Percentiles rank a stretch among this genome's conserved stretches.
Conservation (phyloP, 2,797 vertebrate genomes). For the Tachyglossus aculeatus region DNA sequence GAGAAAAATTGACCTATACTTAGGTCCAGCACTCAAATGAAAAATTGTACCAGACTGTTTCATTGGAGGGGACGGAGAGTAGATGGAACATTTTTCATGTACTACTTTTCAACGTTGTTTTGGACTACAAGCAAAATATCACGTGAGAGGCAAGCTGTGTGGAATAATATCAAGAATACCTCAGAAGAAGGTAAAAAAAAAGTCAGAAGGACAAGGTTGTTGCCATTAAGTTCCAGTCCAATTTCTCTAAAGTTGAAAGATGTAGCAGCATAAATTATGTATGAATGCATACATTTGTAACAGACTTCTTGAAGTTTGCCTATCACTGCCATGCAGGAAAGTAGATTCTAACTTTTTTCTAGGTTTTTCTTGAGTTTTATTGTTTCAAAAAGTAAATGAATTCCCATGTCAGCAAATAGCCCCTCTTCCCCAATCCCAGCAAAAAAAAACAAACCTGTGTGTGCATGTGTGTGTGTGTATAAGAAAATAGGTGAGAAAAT, state of each 20-base stretch:
- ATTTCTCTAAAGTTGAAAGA: not conserved
- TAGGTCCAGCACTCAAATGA: not conserved
- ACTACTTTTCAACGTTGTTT: constrained; percentile 12
- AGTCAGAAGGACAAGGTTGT: not conserved
- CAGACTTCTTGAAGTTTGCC: not conserved
- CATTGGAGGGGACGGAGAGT: not conserved
- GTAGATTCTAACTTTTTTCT: not conserved
- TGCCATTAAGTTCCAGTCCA: not conserved
- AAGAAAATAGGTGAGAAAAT: too few species aligned
- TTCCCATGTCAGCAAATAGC: too few species aligned
- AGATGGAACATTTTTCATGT: constrained; percentile 11
- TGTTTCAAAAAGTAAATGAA: too few species aligned
- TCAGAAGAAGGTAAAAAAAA: not conserved
- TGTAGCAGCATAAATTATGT: not conserved
- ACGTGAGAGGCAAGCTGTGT: not conserved
- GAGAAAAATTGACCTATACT: constrained; percentile 40
- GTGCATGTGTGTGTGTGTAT: too few species aligned
- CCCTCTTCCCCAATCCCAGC: too few species aligned
- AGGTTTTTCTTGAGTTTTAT: not conserved
- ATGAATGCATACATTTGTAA: not conserved
- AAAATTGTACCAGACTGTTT: constrained; percentile 25
- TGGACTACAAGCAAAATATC: not conserved
- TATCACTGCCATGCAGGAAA: not conserved
- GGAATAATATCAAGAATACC: not conserved
- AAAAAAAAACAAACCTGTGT: too few species aligned